Conservation (phyloP, 2,797 vertebrate species). For the Lutjanus argentimaculatus region DNA sequence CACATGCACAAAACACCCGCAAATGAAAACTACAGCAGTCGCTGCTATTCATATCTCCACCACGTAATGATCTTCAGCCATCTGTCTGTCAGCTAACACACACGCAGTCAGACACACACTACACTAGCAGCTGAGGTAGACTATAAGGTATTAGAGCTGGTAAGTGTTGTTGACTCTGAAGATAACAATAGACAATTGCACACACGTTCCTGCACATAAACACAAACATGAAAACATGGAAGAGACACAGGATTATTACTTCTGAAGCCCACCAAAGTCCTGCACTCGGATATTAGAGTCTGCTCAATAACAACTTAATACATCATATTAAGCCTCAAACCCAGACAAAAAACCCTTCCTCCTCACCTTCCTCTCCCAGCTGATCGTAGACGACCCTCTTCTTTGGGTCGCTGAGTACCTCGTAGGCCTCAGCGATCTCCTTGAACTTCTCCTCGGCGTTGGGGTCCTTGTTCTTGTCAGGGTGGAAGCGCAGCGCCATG, state of each 20-base stretch:
- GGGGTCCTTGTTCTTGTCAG: conserved; percentile 98
- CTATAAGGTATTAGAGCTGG: conserved; percentile 42
- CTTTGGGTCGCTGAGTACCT: conserved; percentile 98
- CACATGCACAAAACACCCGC: conserved; percentile 55
- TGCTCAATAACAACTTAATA: conserved; percentile 62
- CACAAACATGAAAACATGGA: conserved; percentile 35
- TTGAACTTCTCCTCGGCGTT: conserved; percentile 98
- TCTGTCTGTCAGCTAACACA: conserved; percentile 65
- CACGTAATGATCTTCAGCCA: conserved; percentile 65
- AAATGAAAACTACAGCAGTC: conserved; percentile 65
- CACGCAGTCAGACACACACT: conserved; percentile 27
- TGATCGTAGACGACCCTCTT: conserved; percentile 96
- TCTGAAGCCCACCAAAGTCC: conserved; percentile 39
- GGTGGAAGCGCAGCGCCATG: conserved; percentile 98
- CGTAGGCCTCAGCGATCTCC: conserved; percentile 97
- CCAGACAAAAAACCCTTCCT: not conserved
- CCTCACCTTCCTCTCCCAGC: conserved; percentile 98
- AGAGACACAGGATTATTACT: conserved; percentile 46
- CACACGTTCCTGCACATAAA: conserved; percentile 26
- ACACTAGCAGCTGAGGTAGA: conserved; percentile 48
- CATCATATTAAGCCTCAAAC: conserved; percentile 32
- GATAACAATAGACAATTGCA: conserved; percentile 42
- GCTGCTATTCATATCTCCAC: conserved; percentile 72
- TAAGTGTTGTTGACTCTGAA: conserved; percentile 46
- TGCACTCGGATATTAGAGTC: conserved; percentile 48